phyloP scores from a whole-genome alignment of 2,797 vertebrate species.

The Chloroceryle inda region DNA sequence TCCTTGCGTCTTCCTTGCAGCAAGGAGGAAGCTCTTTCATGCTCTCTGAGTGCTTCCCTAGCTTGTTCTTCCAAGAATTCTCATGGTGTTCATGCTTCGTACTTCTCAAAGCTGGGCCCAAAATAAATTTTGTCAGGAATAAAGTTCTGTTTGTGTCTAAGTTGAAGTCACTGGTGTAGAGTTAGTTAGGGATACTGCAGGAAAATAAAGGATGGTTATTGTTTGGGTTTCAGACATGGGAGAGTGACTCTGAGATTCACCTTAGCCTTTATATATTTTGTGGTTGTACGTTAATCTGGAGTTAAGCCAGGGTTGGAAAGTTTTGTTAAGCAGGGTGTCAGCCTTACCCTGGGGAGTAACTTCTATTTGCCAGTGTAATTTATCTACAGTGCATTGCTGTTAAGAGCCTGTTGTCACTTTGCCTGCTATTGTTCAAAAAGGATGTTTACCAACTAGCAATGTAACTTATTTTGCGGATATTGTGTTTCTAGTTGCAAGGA shows the following conservation, averaged over 20 bases:
- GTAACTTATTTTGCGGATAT: not conserved
- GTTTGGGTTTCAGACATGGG: not conserved
- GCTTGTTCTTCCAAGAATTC: not conserved
- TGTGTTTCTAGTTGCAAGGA: not conserved
- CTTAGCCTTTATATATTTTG: rapidly evolving
- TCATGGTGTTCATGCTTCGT: rapidly evolving
- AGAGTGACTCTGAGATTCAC: not conserved
- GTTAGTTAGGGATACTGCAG: not conserved
- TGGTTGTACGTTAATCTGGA: not conserved
- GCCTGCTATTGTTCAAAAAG: not conserved
- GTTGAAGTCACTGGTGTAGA: not conserved
- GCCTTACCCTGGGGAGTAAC: not conserved
- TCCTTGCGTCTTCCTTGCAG: not conserved
- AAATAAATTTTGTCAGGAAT: not conserved
- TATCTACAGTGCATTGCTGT: not conserved
- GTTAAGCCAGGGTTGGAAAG: not conserved
- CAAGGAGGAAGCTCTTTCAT: not conserved
- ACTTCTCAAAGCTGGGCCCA: not conserved
- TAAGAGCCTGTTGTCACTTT: not conserved
- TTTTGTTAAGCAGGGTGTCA: not conserved
- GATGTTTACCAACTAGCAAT: not conserved
- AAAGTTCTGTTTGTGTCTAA: not conserved
- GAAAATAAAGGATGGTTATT: not conserved
- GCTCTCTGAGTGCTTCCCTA: not conserved
- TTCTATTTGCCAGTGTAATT: not conserved